These are phyloP conservation scores for Ceratosolen fusciceps DNA, from an alignment of 1,140 invertebrate genomes.

Conservation along the genomic window DNA sequence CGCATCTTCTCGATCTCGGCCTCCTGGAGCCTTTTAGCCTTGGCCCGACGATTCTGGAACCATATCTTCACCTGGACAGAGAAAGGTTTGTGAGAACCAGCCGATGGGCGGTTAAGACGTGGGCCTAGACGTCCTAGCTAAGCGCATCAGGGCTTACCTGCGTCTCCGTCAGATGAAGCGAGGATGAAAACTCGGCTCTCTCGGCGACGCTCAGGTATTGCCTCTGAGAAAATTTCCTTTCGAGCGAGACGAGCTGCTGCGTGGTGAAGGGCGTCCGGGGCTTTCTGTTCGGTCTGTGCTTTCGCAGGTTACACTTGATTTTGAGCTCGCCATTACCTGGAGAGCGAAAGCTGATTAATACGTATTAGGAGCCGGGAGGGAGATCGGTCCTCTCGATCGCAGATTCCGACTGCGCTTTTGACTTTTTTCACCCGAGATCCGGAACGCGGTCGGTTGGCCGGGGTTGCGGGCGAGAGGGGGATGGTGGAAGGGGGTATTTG, in stretches of 20 bases:
- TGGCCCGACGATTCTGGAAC: constrained; percentile 97
- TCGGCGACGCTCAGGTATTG: constrained; percentile 98
- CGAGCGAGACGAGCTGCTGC: constrained; percentile 92
- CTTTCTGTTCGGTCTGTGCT: constrained; percentile 97
- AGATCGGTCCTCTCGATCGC: too few species aligned
- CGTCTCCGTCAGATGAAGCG: constrained; percentile 94
- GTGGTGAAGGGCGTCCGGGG: constrained; percentile 98
- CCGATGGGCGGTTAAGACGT: neutral
- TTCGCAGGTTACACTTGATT: constrained; percentile 93
- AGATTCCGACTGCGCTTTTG: too few species aligned
- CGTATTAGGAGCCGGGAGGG: too few species aligned
- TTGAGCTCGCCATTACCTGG: constrained; percentile 83
- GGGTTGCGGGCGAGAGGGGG: neutral
- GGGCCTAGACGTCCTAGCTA: neutral
- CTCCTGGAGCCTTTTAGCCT: constrained; percentile 94
- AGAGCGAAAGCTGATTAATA: constrained; percentile 54
- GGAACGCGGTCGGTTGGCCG: neutral
- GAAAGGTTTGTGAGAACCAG: neutral
- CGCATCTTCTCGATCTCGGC: constrained; percentile 92
- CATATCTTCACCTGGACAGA: constrained; percentile 91
- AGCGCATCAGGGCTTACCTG: constrained; percentile 75
- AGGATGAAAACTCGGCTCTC: constrained; percentile 95
- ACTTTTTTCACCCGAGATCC: too few species aligned
- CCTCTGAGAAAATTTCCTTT: constrained; percentile 96
- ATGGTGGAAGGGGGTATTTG: too few species aligned